Conservation (phyloP, 2,113 vertebrate species). For the Paedocypris sp. region DNA sequence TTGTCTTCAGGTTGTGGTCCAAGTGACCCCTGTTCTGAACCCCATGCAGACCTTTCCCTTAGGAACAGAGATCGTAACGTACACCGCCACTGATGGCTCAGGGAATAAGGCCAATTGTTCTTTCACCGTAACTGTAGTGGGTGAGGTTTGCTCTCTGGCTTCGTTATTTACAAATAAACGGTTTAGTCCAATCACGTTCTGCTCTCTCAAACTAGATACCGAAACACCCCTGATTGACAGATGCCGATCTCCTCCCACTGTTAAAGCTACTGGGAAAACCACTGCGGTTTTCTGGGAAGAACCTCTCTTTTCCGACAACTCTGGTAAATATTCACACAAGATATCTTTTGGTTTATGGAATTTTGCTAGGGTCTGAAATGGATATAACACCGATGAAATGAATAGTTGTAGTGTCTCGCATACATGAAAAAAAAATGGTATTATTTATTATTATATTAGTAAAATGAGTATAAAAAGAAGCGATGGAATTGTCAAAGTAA, state of each 20-base stretch:
- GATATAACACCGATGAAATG: too few relatives aligned
- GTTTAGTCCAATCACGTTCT: too few relatives aligned
- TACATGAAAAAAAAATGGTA: too few relatives aligned
- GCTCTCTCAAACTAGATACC: slow-evolving; percentile 64
- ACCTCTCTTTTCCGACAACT: slow-evolving; percentile 97
- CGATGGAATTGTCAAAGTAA: too few relatives aligned
- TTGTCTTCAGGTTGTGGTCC: slow-evolving; percentile 68
- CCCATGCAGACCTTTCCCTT: slow-evolving; percentile 83
- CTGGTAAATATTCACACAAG: slow-evolving; percentile 78
- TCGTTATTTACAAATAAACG: not conserved
- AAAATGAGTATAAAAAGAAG: too few relatives aligned
- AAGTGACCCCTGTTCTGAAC: slow-evolving; percentile 75
- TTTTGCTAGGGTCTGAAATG: not conserved
- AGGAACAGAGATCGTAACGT: slow-evolving; percentile 75
- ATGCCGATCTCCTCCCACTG: slow-evolving; percentile 79
- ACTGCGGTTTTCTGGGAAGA: slow-evolving; percentile 75
- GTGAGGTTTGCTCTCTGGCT: slow-evolving; percentile 57
- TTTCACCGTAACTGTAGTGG: slow-evolving; percentile 79
- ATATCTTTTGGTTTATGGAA: too few relatives aligned
- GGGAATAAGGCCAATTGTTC: slow-evolving; percentile 85
- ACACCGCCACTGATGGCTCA: slow-evolving; percentile 69
- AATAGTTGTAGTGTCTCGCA: too few relatives aligned
- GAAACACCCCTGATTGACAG: slow-evolving; percentile 88
- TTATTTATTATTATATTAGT: too few relatives aligned
- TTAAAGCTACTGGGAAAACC: slow-evolving; percentile 64